A percentile compares a stretch with the other conserved stretches of the same genome.
These are phyloP conservation scores for Dinothrombium tinctorium DNA, from an alignment of 1,140 invertebrate genomes.

Conservation along the genomic window DNA sequence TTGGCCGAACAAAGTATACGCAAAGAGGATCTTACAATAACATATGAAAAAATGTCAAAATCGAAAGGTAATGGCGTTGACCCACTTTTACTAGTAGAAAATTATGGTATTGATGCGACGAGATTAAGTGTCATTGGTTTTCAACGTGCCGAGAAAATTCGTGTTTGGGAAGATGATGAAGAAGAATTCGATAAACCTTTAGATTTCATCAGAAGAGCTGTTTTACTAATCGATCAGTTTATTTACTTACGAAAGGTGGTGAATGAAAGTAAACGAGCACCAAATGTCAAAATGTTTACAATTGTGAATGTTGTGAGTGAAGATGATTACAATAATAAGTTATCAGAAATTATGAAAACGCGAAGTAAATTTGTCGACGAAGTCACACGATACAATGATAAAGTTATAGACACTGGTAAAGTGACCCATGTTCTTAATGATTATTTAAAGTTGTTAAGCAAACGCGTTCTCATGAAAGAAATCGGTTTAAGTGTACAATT, in stretches of 20 bases:
- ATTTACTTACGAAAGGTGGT: neutral
- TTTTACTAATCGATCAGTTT: slow-evolving; percentile 11
- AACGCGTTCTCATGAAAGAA: neutral
- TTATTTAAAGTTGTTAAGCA: slow-evolving; percentile 7
- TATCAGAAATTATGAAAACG: neutral
- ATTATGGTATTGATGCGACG: slow-evolving; percentile 70
- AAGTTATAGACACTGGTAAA: slow-evolving; percentile 4
- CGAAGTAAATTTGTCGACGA: neutral
- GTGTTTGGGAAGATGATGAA: slow-evolving; percentile 37
- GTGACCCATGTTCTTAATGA: slow-evolving; percentile 7
- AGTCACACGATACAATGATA: neutral
- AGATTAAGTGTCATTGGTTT: slow-evolving; percentile 59
- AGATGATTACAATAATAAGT: neutral
- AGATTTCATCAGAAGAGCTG: slow-evolving; percentile 10
- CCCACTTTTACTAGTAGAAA: slow-evolving; percentile 48
- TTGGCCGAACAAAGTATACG: slow-evolving; percentile 29
- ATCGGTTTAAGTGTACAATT: slow-evolving; percentile 23
- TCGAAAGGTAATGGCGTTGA: slow-evolving; percentile 91
- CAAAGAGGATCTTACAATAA: slow-evolving; percentile 34
- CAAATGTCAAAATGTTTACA: slow-evolving; percentile 5
- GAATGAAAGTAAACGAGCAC: neutral
- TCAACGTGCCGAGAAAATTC: slow-evolving; percentile 52
- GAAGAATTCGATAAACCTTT: slow-evolving; percentile 10
- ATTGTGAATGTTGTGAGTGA: neutral
- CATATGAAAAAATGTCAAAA: slow-evolving; percentile 99